These are phyloP conservation scores for Myxocyprinus asiaticus DNA, from an alignment of 2,113 vertebrate genomes.

Conservation along the genomic window DNA sequence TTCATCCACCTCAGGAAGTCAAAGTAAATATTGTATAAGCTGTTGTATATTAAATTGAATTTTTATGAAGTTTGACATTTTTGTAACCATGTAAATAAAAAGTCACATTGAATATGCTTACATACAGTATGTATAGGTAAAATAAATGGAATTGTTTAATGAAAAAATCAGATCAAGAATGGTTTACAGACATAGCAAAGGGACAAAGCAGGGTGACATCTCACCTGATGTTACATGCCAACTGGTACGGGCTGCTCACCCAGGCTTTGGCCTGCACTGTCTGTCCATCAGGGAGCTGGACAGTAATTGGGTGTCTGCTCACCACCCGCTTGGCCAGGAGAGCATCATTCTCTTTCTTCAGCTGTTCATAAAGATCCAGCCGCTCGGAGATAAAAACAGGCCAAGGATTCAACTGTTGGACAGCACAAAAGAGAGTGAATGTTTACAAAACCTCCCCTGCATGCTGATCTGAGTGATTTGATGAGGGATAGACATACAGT, in stretches of 20 bases:
- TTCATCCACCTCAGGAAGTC: no score
- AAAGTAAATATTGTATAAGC: no score
- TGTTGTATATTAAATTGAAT: no score
- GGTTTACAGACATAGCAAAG: no score
- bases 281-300: constrained; percentile 84
- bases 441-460: no score
- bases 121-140: no score
- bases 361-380: constrained; percentile 84
- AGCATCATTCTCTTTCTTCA: constrained; percentile 87
- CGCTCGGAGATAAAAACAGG: constrained; percentile 85
- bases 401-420: constrained; percentile 77
- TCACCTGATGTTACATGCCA: constrained; percentile 90
- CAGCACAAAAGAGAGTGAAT: not conserved
- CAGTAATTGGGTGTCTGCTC: constrained; percentile 78
- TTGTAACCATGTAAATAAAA: no score
- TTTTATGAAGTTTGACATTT: no score
- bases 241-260: constrained; percentile 89
- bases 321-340: constrained; percentile 81
- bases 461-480: not conserved
- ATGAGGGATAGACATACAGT: no score
- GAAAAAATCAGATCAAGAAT: no score
- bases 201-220: not conserved
- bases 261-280: constrained; percentile 84
- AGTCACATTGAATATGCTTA: no score
- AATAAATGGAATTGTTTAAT: no score